Base-by-base conservation (phyloP, 2,113 vertebrate genomes). In the Vidua macroura region DNA sequence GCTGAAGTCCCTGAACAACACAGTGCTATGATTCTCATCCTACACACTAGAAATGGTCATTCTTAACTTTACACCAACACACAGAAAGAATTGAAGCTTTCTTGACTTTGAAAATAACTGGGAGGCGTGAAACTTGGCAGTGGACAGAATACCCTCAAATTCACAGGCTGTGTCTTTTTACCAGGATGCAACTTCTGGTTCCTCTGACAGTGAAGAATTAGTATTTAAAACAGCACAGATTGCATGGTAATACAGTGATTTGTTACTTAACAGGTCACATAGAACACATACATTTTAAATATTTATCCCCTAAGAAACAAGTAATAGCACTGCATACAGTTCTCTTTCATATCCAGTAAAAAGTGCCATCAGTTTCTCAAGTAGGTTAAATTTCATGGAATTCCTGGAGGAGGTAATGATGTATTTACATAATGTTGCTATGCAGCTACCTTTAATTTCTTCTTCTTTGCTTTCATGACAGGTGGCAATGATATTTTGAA, bases 401-500 rank as follows among this genome's bases (percentile, higher is more conserved):
- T 83, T 62, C 37, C 52, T 66, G 55, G 25, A 55, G 19, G 52
- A 55, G 19, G 52, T 56, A 76, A 49, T 13, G 11, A 35, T 41
- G 41, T 28, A 30, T 62, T 72, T 39, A 27, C 30, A 86, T 43
- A 7, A 52, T 1, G 35, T 25, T 37, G 39, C 94, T 95, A 98
- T 0, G 23, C 92, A 33, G 98, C 88, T 73, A 97, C 93, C 96
- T 99, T 99, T n/a, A 98, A 95, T 90, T 99, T 99, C 97, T 99
- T 99, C 97, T 99, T 99, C 97, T 99, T 99, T 20, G 99, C 97
- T 93, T 99, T 99, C 91, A 99, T 98, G 83, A 99, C 98, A 59
- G 99, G 99, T 27, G 99, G 99, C 52, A 99, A 96, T 2, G 99
- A 99, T 92, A 99, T 99, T 98, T 99, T 99, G 96, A 99, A 99